Evolutionary conservation across 2,888 invertebrate genomes (phyloP).

Genomic region (Pristionchus mayeri): DNA sequence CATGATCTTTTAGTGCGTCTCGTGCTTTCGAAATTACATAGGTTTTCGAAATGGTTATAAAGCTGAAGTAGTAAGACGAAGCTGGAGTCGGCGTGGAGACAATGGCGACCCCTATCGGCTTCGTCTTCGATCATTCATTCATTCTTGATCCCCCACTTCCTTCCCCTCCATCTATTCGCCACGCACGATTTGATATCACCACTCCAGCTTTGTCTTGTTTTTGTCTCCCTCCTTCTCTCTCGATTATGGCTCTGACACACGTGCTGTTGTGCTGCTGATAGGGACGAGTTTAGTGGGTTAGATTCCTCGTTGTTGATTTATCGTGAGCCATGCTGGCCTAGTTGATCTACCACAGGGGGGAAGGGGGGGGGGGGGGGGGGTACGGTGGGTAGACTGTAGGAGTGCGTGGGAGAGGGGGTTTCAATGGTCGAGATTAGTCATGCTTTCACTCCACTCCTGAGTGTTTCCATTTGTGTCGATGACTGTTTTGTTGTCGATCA

Average conservation of each 20-base stretch:
- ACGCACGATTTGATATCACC: background rate
- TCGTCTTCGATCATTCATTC: background rate
- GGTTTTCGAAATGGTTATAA: no score
- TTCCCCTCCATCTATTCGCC: background rate
- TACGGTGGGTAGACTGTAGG: background rate
- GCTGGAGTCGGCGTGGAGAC: background rate
- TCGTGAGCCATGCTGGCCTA: background rate
- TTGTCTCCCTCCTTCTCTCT: background rate
- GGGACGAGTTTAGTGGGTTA: slow-evolving; percentile 33
- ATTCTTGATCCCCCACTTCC: background rate
- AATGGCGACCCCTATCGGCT: background rate
- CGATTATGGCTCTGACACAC: slow-evolving; percentile 9
- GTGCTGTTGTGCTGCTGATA: background rate
- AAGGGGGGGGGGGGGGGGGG: background rate
- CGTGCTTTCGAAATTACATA: no score
- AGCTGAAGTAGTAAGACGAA: no score
- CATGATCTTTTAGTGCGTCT: no score
- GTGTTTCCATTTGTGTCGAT: slow-evolving; percentile 33
- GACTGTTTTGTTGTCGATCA: background rate
- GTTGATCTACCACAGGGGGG: background rate
- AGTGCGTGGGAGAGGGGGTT: no score
- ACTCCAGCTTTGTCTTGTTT: slow-evolving; percentile 12
- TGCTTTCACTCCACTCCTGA: background rate
- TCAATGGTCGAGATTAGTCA: background rate
- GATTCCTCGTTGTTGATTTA: background rate